Base-by-base conservation (phyloP, 2,888 invertebrate species). In the Epirrhoe alternata region DNA sequence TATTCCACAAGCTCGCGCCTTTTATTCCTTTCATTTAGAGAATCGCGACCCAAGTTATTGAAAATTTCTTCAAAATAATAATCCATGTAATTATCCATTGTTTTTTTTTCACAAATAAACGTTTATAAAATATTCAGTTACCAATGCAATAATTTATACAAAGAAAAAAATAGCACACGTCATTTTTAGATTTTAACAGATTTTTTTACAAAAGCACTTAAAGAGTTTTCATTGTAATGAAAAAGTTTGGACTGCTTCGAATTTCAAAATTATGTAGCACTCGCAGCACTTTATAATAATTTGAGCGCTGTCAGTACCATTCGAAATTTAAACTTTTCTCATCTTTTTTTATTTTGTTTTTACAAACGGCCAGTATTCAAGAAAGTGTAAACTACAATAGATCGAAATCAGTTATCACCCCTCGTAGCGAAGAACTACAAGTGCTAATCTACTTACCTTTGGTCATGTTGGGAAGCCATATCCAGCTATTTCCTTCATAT, bases 1-100 rank as follows among this genome's bases (percentile, higher is more conserved):
- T 97, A 97, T 81, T 96, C 95, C 60, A 97, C 96, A 57, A 97
- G 90, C 77, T 96, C 94, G 42, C 95, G 92, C 42, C 97, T 94
- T 76, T 96, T 97, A 76, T 95, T 94, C 33, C 96, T 94, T 58
- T 96, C 95, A 74, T 96, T 95, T 59, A 97, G 91, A 74, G 95
- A 95, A 85, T 96, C 96, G 8, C 97, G 94, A 59, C 96, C 95
- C 82, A 97, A 90, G 75, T 94, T 94, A 74, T 94, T 90, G 80
- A 97, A 97, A 54, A 96, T 94, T 81, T 95, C 94, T 74, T 97
- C 96, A 79, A 97, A 97, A 89, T 97, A 97, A 82, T 95, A 96
- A 74, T 97, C 96, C 88, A 97, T 95, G 75, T 97, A 94, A 71
- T 95, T 94, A 86, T 97, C 97, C 97, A 64, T 64, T 54, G 33